Evolutionary conservation across 35 echinoderm and acorn worm genomes (phyloP).

Genomic region (Lytechinus variegatus): DNA sequence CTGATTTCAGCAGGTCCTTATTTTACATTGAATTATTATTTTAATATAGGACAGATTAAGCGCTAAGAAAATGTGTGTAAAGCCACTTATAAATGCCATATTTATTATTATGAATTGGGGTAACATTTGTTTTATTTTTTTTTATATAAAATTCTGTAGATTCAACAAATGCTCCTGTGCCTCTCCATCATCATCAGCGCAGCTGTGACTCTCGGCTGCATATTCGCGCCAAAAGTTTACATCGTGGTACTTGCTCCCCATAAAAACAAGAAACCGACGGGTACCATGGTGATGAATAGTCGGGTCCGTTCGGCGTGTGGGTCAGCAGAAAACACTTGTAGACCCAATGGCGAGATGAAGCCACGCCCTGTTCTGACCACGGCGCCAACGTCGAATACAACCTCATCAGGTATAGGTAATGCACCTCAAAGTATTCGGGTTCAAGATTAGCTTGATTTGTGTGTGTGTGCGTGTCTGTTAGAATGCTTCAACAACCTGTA

Average conservation of each 20-base stretch:
- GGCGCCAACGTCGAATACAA: slow-evolving; percentile 70
- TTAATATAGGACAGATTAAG: too few relatives aligned
- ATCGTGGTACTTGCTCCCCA: slow-evolving; percentile 92
- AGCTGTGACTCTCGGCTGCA: slow-evolving; percentile 80
- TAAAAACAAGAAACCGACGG: slow-evolving; percentile 83
- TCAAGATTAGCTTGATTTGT: neutral
- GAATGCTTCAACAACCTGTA: neutral
- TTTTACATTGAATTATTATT: too few relatives aligned
- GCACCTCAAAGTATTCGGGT: neutral
- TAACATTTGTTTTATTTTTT: neutral
- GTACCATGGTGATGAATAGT: slow-evolving; percentile 83
- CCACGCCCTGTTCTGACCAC: slow-evolving; percentile 45
- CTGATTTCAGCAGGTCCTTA: too few relatives aligned
- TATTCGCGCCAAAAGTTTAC: slow-evolving; percentile 96
- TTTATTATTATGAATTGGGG: too few relatives aligned
- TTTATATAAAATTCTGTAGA: slow-evolving; percentile 57
- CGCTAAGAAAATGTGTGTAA: too few relatives aligned
- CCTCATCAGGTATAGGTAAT: slow-evolving; percentile 76
- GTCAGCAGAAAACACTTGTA: slow-evolving; percentile 68
- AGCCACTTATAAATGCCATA: too few relatives aligned
- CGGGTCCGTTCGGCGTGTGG: slow-evolving; percentile 74
- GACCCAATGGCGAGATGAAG: slow-evolving; percentile 73
- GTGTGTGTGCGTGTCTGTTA: neutral
- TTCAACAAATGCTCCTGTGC: slow-evolving; percentile 91
- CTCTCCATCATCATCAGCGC: slow-evolving; percentile 86